phyloP scores from a whole-genome alignment of 2,888 invertebrate genomes.

The Muschampia plurimacula region DNA sequence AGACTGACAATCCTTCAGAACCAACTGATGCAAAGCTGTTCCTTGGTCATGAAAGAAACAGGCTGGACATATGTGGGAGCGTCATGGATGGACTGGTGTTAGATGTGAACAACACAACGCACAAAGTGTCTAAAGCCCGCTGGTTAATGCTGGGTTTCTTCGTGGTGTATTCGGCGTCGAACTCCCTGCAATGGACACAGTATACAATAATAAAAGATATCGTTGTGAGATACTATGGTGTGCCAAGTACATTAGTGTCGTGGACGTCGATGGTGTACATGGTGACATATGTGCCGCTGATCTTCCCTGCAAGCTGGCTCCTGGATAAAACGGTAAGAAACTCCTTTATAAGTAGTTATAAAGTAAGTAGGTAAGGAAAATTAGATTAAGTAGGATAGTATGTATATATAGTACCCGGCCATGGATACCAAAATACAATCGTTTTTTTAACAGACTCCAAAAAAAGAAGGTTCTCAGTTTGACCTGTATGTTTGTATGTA shows the following conservation, averaged over 20 bases:
- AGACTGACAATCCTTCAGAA: background rate
- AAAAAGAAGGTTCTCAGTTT: no score
- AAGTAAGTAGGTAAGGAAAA: no score
- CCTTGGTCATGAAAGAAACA: background rate
- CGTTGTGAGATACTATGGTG: conserved; percentile 90
- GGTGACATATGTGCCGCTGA: conserved; percentile 97
- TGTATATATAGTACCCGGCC: no score
- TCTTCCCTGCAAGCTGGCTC: conserved; percentile 98
- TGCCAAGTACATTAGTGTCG: conserved; percentile 90
- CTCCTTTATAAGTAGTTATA: background rate
- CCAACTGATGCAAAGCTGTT: conserved; percentile 7
- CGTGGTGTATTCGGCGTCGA: conserved; percentile 94
- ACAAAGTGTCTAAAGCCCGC: conserved; percentile 88
- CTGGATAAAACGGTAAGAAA: conserved; percentile 95
- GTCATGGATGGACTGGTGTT: conserved; percentile 61
- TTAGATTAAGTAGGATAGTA: no score
- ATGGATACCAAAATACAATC: no score
- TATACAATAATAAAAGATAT: conserved; percentile 96
- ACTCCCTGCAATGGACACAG: conserved; percentile 98
- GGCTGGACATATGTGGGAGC: conserved; percentile 54
- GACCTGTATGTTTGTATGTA: no score
- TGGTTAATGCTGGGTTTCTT: conserved; percentile 95
- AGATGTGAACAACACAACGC: conserved; percentile 53
- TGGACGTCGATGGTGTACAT: conserved; percentile 99
- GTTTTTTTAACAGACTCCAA: no score